Evolutionary conservation across 2,888 invertebrate genomes (phyloP).

Genomic region (Hoplodrina ambigua): DNA sequence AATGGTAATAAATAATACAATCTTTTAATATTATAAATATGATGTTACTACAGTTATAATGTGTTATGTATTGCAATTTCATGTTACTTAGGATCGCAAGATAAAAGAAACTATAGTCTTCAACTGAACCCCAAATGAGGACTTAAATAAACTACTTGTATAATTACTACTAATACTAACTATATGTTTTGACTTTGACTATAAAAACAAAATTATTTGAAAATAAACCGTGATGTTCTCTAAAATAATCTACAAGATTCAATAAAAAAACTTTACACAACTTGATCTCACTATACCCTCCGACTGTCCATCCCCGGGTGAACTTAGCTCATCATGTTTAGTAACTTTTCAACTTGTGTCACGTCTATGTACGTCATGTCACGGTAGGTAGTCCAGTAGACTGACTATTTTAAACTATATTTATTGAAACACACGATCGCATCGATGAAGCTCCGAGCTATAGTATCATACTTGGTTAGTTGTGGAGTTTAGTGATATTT

Average conservation of each 20-base stretch:
- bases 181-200: no score
- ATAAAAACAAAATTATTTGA: no score
- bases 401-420: constrained; percentile 24
- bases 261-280: constrained; percentile 4
- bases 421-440: constrained; percentile 20
- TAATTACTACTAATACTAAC: no score
- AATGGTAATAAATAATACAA: neutral
- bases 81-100: no score
- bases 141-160: no score
- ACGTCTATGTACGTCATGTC: no score
- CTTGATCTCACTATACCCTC: neutral
- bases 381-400: no score
- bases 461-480: constrained; percentile 4
- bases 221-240: neutral
- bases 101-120: no score
- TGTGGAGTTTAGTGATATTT: constrained; percentile 8
- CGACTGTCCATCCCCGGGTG: constrained; percentile 8
- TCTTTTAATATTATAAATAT: no score
- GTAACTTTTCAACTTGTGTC: constrained; percentile 44
- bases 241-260: neutral
- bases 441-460: neutral
- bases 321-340: constrained; percentile 52
- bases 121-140: no score
- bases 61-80: no score
- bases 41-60: no score